Base-by-base conservation (phyloP, 2,888 invertebrate genomes). In the Thymelicus acteon region DNA sequence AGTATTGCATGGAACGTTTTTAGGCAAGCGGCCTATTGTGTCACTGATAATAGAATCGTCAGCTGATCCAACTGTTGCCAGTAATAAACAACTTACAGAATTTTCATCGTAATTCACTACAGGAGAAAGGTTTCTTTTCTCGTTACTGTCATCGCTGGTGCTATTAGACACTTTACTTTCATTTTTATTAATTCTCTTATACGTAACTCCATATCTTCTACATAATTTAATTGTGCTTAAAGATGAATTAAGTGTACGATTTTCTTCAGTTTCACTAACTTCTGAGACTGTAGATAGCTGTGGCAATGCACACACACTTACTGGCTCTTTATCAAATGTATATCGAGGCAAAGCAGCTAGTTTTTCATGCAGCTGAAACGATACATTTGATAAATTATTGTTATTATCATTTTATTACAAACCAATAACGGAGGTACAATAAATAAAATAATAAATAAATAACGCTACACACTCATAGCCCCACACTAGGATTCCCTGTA, bases 281-380 rank as follows among this genome's bases (percentile, higher is more conserved):
- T 92, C 91, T 0, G 83, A 78, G 0, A 92, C 86, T n/a, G 75
- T 78, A 0, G 91, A 87, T 6, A 91, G 76, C 10, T 85, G 80
- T 0, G 90, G 91, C 2, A 68, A 66, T 6, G 80, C 83, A 65
- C 85, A 84, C 0, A 90, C 82, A 47, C 79, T 81, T 1, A 78
- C 74, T 6, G 80, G 78, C 67, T 85, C 81, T 72, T 84, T 88
- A n/a, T 85, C 83, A 63, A 80, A 88, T 63, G 63, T 74, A 62
- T 77, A 80, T 3, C 74, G 75, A 6, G 91, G 87, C 48, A 90
- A 78, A 2, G 82, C 82, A 39, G 81, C 81, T 75, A 92, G 72
- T 73, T 83, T 91, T 31, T 89, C 88, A 37, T 82, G 86, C 2
- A 92, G 84, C 92, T 92, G 86, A 60, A 87, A 86, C 19, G 12